These are phyloP conservation scores for Dromococcyx pavoninus DNA, from an alignment of 2,797 vertebrate genomes.

Conservation along the genomic window DNA sequence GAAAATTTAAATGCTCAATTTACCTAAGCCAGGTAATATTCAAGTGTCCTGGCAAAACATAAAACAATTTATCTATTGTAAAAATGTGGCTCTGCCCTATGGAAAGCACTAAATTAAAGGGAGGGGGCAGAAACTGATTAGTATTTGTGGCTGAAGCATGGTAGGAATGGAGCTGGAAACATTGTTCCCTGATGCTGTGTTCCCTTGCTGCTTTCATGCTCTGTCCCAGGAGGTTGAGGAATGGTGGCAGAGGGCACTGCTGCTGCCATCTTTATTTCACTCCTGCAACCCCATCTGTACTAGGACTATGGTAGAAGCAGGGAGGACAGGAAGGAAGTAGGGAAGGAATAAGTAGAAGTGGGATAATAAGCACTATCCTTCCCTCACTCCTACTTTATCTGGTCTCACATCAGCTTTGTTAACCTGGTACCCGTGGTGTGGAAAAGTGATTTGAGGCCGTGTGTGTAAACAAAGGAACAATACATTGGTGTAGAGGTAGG, in stretches of 20 bases:
- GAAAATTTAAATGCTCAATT: background rate
- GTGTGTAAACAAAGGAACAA: background rate
- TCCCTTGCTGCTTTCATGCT: background rate
- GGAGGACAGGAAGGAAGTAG: background rate
- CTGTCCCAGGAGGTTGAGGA: background rate
- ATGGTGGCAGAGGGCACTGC: background rate
- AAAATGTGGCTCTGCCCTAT: constrained; percentile 2
- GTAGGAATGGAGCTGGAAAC: background rate
- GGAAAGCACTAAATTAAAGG: background rate
- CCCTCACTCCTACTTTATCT: background rate
- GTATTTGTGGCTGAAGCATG: background rate
- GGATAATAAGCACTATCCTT: background rate
- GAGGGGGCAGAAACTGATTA: background rate
- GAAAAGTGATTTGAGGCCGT: background rate
- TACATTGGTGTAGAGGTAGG: no score
- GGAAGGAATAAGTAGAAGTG: background rate
- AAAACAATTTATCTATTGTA: background rate
- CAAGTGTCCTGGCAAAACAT: background rate
- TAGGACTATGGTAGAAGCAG: background rate
- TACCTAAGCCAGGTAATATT: background rate
- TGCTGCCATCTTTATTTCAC: background rate
- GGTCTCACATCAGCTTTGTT: background rate
- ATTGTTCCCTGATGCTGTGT: background rate
- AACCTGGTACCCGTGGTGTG: background rate
- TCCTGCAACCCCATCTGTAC: background rate